Evolutionary conservation across 2,797 vertebrate genomes (phyloP).

Genomic region (Otolemur crassicaudatus): DNA sequence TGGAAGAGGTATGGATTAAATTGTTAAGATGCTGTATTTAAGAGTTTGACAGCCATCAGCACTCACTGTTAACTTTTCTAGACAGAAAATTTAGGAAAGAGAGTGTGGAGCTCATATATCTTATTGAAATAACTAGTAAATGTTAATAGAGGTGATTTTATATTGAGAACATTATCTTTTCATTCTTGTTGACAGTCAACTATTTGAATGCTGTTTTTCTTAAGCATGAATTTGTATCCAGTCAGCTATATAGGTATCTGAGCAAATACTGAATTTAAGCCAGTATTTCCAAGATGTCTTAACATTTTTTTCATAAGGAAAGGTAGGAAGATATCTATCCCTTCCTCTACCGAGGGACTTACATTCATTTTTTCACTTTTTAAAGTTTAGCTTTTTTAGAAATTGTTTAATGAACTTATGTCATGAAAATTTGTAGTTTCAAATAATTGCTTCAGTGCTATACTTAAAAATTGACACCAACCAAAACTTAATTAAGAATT

Average conservation of each 20-base stretch:
- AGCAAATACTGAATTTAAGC: conserved; percentile 8
- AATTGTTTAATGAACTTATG: neutral
- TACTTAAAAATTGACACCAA: conserved; percentile 33
- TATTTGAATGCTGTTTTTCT: conserved; percentile 31
- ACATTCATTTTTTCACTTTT: conserved; percentile 47
- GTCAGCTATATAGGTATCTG: neutral
- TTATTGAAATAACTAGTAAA: neutral
- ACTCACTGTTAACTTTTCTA: conserved; percentile 56
- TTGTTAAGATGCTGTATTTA: neutral
- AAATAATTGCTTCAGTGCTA: neutral
- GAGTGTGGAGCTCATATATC: neutral
- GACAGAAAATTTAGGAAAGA: conserved; percentile 20
- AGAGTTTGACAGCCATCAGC: neutral
- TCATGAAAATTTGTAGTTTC: conserved; percentile 41
- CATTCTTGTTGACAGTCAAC: conserved; percentile 22
- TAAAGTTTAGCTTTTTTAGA: conserved; percentile 40
- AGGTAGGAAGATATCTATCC: neutral
- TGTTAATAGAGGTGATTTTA: conserved; percentile 44
- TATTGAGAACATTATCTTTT: conserved; percentile 18
- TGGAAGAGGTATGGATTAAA: conserved; percentile 35
- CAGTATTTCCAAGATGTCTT: neutral
- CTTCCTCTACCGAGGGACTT: neutral
- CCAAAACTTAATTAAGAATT: conserved; percentile 56
- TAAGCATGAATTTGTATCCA: conserved; percentile 49
- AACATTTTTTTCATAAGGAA: conserved; percentile 25